Evolutionary conservation across 1,140 invertebrate genomes (phyloP), one percentile per base, ranked within the genome.

Genomic region (Panulirus ornatus): DNA sequence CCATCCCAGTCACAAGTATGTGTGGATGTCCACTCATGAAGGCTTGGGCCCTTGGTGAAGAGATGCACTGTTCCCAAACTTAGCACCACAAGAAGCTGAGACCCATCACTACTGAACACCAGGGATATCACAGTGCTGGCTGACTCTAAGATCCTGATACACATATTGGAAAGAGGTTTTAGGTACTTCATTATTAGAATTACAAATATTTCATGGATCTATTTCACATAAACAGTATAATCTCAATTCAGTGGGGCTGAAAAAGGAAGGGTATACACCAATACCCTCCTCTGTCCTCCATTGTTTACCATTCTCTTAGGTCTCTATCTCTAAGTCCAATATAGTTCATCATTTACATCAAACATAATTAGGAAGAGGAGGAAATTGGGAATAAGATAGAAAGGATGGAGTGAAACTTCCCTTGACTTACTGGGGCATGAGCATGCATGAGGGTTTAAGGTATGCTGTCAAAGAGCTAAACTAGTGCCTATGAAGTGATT

Each of bases 1-100:
- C 88, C 88, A 76, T 83, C 88, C 88, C 88, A 89, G 42, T 89
- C 79, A 83, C 88, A 83, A 16, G 79, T 83, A 42, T 84, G 79
- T 22, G 81, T 54, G 19, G 81, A 54, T 0, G 79, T 73, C 88
- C 88, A 89, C 5, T 89, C 47, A 42, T 89, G 79, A n/a, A 89
- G 36, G 27, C 78, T 66, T 19, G 79, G 44, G 0, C 88, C 88
- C 58, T 89, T 89, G 51, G 66, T 75, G 66, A 76, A 89, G 14
- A 89, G 88, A 0, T 89, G 79, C 14, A 89, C 88, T 19, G 58
- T 47, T 34, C 88, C 88, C 47, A 82, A 73, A 40, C 79, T 83
- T 47, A 75, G 79, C 42, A 75, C 79, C 30, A 89, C 88, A 54
- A 89, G 51, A 40, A 89, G 38, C 44, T 83, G 81, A 54, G 79